Base-by-base conservation (phyloP, 1,140 invertebrate genomes). In the Medauroidea extradentata region DNA sequence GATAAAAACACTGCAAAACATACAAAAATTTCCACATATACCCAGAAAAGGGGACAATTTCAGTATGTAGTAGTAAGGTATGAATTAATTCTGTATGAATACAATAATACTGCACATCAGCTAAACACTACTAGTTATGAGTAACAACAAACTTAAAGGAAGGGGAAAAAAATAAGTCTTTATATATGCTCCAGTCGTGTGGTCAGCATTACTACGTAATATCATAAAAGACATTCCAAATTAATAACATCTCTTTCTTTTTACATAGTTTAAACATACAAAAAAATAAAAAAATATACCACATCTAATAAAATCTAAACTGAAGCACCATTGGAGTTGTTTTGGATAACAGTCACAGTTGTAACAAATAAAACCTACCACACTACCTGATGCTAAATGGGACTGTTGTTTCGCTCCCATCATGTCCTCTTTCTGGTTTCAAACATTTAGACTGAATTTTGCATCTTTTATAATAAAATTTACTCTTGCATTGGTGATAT, bases 31-130 rank as follows among this genome's bases (percentile, higher is more conserved):
- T 60, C 41, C 56, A 60, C 46, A 42, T 57, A 51, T 54, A 60
- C 58, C 43, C 58, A 60, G 27, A 60, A 29, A 60, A 54, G 52
- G 29, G 51, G 58, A 54, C 52, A 43, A 53, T 54, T 41, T 34
- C 29, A 34, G 29, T 34, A 34, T 54, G 42, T 50, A 59, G 53
- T 27, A 53, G 24, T 46, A 46, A 21, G 27, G 50, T 59, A 51
- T 53, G 48, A 59, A 59, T 34, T 59, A 59, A 57, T 61, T 42
- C 54, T 57, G 60, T 61, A 57, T 57, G 60, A 57, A 57, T 52
- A 61, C 48, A 61, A 57, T 61, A 61, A 61, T 61, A 61, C 60
- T 61, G 60, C 54, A 57, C 53, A 61, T 61, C 54, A 52, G 42
- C 43, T 59, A 53, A 44, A 27, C 42, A n/a, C 53, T 46, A 55